Conservation (phyloP, 92 coral and sea anemone species). For the Montipora capitata region DNA sequence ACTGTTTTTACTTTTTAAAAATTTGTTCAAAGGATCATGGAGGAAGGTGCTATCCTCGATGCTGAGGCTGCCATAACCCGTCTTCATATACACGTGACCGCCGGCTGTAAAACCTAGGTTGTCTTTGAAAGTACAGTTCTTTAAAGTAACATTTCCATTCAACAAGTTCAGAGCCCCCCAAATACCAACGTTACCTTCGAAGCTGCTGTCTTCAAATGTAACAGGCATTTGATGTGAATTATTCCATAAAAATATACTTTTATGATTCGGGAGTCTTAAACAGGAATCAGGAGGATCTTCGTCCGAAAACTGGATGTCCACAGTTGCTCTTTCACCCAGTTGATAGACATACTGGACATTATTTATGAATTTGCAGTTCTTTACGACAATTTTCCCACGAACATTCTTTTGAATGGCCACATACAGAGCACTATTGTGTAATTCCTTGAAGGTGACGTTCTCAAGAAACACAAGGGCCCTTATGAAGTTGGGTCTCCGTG, state of each 20-base stretch:
- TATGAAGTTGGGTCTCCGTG: not conserved
- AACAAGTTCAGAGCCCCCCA: conserved; percentile 40
- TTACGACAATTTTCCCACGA: not conserved
- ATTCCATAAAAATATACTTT: not conserved
- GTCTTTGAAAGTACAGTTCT: conserved; percentile 49
- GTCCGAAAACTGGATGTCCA: not conserved
- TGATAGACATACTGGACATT: conserved; percentile 10
- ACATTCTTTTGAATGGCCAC: not conserved
- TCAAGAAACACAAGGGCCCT: not conserved
- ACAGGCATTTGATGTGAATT: conserved; percentile 10
- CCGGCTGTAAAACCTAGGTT: conserved; percentile 32
- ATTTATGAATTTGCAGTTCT: conserved; percentile 26
- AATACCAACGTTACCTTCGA: conserved; percentile 56
- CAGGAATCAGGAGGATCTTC: conserved; percentile 13
- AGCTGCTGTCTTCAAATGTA: conserved; percentile 29
- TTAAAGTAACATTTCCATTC: conserved; percentile 36
- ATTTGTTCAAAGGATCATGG: conserved; percentile 4
- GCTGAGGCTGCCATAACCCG: conserved; percentile 49
- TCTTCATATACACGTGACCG: conserved; percentile 37
- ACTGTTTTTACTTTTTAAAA: not conserved
- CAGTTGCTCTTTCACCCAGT: not conserved
- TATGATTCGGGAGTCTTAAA: not conserved
- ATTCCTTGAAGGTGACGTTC: conserved; percentile 28
- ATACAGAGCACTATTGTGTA: not conserved
- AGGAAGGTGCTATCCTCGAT: conserved; percentile 45